phyloP scores from a whole-genome alignment of 2,888 invertebrate genomes.

The Tiliacea aurago region DNA sequence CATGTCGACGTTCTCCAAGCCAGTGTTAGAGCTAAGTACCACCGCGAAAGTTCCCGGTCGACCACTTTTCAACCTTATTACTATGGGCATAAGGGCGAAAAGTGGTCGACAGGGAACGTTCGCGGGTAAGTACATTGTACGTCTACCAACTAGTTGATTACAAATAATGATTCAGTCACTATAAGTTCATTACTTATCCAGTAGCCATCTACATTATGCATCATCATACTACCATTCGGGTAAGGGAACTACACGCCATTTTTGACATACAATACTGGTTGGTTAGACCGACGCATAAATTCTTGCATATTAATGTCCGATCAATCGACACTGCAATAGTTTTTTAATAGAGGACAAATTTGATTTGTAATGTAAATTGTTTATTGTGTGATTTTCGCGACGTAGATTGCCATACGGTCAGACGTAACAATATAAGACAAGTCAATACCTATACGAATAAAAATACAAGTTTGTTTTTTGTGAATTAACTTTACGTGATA shows the following conservation, averaged over 20 bases:
- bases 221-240: constrained; percentile 59
- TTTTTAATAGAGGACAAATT: constrained; percentile 33
- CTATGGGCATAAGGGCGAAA: too few relatives aligned
- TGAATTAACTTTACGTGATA: not conserved
- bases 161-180: constrained; percentile 44
- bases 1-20: constrained; percentile 65
- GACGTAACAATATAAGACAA: constrained; percentile 3
- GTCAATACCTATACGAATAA: constrained; percentile 9
- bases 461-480: not conserved
- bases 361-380: constrained; percentile 35
- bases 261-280: constrained; percentile 68
- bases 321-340: constrained; percentile 33
- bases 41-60: too few relatives aligned
- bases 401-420: constrained; percentile 17
- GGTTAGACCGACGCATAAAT: constrained; percentile 58
- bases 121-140: constrained; percentile 59
- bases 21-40: constrained; percentile 69
- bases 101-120: too few relatives aligned
- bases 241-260: constrained; percentile 63
- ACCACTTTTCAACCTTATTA: too few relatives aligned
- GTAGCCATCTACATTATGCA: constrained; percentile 61
- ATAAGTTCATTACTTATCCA: constrained; percentile 56
- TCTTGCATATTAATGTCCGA: constrained; percentile 65
- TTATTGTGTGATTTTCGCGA: constrained; percentile 22
- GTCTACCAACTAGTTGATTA: constrained; percentile 39